Percentiles rank a stretch among this genome's conserved stretches.
Evolutionary conservation across 2,888 invertebrate genomes (phyloP).

Genomic region (Chrysolina americana): DNA sequence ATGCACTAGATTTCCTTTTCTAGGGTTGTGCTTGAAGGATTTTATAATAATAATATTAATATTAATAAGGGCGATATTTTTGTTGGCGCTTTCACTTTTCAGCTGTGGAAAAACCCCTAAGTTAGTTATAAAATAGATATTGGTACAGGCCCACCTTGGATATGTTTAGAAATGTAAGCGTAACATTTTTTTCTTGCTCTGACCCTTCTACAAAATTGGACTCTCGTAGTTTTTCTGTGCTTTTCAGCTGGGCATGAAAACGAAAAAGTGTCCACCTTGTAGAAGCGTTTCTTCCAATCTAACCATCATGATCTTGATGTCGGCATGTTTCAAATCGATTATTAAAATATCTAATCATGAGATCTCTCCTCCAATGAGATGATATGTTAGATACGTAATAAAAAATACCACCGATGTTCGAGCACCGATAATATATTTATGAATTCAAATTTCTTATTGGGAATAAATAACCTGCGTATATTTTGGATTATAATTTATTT

Average conservation of each 20-base stretch:
- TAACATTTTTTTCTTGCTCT: no score
- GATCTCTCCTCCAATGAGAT: slow-evolving; percentile 45
- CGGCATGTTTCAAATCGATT: slow-evolving; percentile 46
- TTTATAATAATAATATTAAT: no score
- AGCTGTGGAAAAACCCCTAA: no score
- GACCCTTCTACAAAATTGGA: not conserved
- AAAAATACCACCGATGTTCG: slow-evolving; percentile 45
- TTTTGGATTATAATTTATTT: slow-evolving; percentile 59
- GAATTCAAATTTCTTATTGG: slow-evolving; percentile 50
- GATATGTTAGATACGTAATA: slow-evolving; percentile 48
- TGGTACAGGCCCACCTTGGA: no score
- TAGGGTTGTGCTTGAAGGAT: no score
- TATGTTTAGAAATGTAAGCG: no score
- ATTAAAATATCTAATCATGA: slow-evolving; percentile 51
- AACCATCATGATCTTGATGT: slow-evolving; percentile 39
- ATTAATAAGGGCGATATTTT: no score
- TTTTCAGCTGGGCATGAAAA: not conserved
- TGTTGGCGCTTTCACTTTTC: no score
- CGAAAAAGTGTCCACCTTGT: not conserved
- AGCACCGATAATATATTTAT: slow-evolving; percentile 44
- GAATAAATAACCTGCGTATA: slow-evolving; percentile 49
- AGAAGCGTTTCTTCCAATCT: slow-evolving; percentile 38
- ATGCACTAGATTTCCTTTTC: no score
- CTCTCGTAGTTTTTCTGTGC: not conserved
- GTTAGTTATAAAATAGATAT: no score